Conservation (phyloP, 2,113 vertebrate genomes). For the Tragelaphus imberbis region DNA sequence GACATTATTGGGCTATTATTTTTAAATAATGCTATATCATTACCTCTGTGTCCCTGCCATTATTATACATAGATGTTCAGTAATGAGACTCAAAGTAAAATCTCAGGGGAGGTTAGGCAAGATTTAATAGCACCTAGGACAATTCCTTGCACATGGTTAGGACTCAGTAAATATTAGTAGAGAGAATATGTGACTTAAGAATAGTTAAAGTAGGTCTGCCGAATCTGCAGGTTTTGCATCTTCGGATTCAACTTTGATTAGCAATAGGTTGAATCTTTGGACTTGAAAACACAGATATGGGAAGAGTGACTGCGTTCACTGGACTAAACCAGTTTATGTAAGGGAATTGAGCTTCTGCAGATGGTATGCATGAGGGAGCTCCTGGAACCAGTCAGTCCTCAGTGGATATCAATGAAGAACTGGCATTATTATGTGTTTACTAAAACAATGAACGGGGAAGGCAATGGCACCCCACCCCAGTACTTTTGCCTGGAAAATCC, state of each 20-base stretch:
- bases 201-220: background rate
- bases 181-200: background rate
- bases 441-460: background rate
- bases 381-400: background rate
- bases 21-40: conserved; percentile 38
- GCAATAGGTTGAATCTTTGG: background rate
- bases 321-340: background rate
- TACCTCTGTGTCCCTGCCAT: conserved; percentile 1
- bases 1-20: conserved; percentile 25
- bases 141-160: background rate
- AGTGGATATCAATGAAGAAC: background rate
- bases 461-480: too few relatives aligned
- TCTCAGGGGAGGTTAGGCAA: background rate
- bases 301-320: background rate
- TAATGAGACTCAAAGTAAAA: background rate
- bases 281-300: background rate
- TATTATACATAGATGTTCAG: background rate
- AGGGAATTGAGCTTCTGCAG: background rate
- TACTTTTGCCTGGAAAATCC: too few relatives aligned
- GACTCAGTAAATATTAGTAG: background rate
- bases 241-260: background rate
- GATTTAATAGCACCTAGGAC: background rate
- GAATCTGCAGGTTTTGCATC: background rate
- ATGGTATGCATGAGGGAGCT: background rate
- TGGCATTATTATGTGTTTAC: background rate